Percentiles rank a stretch among this genome's conserved stretches.
phyloP scores from a whole-genome alignment of 2,888 invertebrate genomes.

The Melanotus villosus region DNA sequence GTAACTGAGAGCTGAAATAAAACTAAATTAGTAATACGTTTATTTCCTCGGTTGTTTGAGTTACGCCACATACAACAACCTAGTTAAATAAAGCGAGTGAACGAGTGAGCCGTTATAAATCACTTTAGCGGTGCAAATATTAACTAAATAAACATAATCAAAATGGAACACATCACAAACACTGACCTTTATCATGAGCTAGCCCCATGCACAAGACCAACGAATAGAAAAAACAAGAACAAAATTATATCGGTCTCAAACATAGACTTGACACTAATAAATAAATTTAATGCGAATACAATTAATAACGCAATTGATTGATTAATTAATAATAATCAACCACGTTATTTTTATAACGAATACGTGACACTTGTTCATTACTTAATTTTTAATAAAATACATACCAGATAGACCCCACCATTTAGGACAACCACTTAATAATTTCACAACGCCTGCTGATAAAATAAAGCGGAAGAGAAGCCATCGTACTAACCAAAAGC shows the following conservation, averaged over 20 bases:
- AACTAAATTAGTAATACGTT: too few relatives aligned
- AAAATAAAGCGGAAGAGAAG: slow-evolving; percentile 81
- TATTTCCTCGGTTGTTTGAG: too few relatives aligned
- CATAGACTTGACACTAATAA: neutral
- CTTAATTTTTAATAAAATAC: neutral
- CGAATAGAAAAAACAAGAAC: slow-evolving; percentile 24
- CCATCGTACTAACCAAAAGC: slow-evolving; percentile 81
- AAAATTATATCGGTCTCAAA: slow-evolving; percentile 1
- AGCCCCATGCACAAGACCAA: slow-evolving; percentile 25
- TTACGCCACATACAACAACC: too few relatives aligned
- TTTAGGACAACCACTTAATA: slow-evolving; percentile 79
- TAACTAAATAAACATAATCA: neutral
- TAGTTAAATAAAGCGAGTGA: neutral
- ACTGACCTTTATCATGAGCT: slow-evolving; percentile 23
- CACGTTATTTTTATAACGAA: too few relatives aligned
- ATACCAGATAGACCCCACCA: slow-evolving; percentile 86
- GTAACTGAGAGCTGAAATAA: slow-evolving; percentile 72
- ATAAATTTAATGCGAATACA: neutral
- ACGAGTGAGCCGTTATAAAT: neutral
- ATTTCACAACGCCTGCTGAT: slow-evolving; percentile 79
- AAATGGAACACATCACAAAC: neutral
- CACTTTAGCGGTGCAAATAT: neutral
- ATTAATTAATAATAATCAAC: too few relatives aligned
- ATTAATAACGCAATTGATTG: neutral
- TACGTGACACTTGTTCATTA: too few relatives aligned